Percentiles rank a stretch among this genome's conserved stretches.
phyloP scores from a whole-genome alignment of 2,888 invertebrate genomes.

The Drosophila cracens region DNA sequence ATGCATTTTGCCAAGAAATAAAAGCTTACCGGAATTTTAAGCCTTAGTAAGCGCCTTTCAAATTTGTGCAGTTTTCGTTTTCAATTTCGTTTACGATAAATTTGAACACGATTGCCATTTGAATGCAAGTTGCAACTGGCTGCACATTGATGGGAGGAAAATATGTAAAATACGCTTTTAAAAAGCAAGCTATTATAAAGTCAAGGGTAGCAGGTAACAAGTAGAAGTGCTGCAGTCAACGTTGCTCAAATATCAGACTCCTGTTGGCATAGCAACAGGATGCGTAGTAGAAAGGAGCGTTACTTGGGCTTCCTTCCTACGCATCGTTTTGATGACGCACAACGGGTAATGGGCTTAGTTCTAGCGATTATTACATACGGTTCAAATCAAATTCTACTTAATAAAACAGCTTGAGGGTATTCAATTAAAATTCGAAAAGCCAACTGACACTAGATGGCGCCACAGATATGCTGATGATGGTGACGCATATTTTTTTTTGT shows the following conservation, averaged over 20 bases:
- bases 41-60: constrained; percentile 38
- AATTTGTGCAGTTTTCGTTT: constrained; percentile 16
- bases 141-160: constrained; percentile 31
- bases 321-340: constrained; percentile 52
- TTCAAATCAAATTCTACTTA: constrained; percentile 45
- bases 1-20: constrained; percentile 9
- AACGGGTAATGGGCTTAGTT: constrained; percentile 36
- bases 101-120: constrained; percentile 29
- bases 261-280: not conserved
- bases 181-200: constrained; percentile 28
- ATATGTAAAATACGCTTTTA: constrained; percentile 25
- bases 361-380: constrained; percentile 24
- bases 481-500: constrained; percentile 17
- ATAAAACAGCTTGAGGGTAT: constrained; percentile 53
- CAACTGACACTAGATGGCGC: constrained; percentile 29
- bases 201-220: constrained; percentile 20
- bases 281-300: constrained; percentile 1
- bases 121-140: constrained; percentile 10
- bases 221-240: constrained; percentile 15
- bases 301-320: constrained; percentile 26
- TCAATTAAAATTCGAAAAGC: constrained; percentile 56
- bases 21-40: constrained; percentile 12
- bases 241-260: constrained; percentile 14
- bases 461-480: constrained; percentile 3
- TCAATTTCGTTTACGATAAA: not conserved